Evolutionary conservation across 2,113 vertebrate genomes (phyloP).

Genomic region (Paratilapia polleni): DNA sequence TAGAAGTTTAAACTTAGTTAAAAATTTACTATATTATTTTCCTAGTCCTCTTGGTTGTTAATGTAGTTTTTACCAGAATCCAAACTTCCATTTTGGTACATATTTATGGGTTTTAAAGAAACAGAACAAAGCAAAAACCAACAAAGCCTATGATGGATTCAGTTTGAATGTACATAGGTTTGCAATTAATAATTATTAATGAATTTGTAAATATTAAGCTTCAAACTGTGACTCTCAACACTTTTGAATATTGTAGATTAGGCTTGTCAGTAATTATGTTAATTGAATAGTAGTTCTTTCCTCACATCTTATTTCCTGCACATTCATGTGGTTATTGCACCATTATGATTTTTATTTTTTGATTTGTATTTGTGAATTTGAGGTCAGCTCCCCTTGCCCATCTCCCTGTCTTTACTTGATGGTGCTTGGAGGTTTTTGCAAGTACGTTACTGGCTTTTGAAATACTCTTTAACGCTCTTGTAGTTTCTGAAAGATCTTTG

Average conservation of each 20-base stretch:
- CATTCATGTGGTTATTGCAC: background rate
- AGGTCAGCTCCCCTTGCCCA: background rate
- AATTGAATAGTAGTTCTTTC: background rate
- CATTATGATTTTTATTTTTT: background rate
- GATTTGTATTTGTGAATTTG: background rate
- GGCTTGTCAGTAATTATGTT: background rate
- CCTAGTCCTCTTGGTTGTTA: no score
- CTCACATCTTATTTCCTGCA: background rate
- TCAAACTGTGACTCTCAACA: background rate
- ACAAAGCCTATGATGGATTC: no score
- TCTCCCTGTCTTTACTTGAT: background rate
- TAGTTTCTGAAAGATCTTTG: background rate
- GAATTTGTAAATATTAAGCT: background rate
- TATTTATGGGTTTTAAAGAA: no score
- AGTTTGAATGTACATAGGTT: background rate
- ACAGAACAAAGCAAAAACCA: no score
- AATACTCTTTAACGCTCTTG: no score
- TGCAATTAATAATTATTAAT: background rate
- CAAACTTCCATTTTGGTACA: no score
- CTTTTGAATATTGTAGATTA: background rate
- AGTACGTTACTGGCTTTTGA: background rate
- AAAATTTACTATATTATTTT: no score
- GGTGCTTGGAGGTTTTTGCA: background rate
- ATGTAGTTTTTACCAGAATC: no score
- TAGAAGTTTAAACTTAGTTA: no score